phyloP scores from a whole-genome alignment of 2,113 vertebrate genomes.

The Rhipidura dahli region DNA sequence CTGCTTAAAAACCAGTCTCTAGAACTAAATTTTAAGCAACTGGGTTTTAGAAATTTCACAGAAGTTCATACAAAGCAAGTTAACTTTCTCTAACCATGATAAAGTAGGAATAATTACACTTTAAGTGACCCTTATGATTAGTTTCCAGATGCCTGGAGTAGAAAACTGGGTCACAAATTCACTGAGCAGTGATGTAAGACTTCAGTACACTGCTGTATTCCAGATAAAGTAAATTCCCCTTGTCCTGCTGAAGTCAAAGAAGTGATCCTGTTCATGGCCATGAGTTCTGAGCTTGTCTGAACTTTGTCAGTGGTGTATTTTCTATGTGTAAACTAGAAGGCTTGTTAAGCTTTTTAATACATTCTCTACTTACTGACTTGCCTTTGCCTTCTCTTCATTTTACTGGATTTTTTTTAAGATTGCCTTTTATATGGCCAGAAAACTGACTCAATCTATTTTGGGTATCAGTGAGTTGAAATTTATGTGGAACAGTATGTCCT shows the following conservation, averaged over 20 bases:
- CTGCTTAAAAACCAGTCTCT: not conserved
- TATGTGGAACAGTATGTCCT: not conserved
- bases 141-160: not conserved
- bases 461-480: not conserved
- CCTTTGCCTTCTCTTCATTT: not conserved
- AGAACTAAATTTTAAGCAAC: not conserved
- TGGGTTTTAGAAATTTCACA: not conserved
- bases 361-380: not conserved
- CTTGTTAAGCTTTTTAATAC: not conserved
- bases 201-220: not conserved
- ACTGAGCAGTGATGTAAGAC: not conserved
- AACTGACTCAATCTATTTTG: not conserved
- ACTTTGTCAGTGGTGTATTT: not conserved
- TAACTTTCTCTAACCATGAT: not conserved
- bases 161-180: not conserved
- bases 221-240: not conserved
- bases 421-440: not conserved
- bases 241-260: not conserved
- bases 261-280: not conserved
- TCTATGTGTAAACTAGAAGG: not conserved
- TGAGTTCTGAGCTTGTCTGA: not conserved
- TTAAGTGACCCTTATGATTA: not conserved
- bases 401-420: not conserved
- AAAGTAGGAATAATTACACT: conserved; percentile 21
- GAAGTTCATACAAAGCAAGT: not conserved